Evolutionary conservation across 1,140 invertebrate genomes (phyloP).

Genomic region (Hylaeus anthracinus): DNA sequence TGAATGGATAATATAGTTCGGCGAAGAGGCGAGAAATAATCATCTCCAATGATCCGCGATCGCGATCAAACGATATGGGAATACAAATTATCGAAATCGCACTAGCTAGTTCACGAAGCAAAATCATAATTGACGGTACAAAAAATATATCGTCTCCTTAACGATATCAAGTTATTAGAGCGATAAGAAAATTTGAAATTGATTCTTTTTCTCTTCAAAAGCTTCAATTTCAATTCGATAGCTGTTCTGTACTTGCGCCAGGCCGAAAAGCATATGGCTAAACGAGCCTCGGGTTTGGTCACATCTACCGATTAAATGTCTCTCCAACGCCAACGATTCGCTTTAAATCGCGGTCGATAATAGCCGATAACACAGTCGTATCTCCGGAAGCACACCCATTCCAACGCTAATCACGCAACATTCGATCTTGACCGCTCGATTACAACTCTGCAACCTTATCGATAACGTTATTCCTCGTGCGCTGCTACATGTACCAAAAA

Average conservation of each 20-base stretch:
- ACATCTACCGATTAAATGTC: neutral
- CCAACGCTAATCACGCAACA: neutral
- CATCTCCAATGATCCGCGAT: neutral
- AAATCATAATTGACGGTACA: no score
- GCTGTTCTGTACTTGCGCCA: no score
- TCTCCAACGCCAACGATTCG: neutral
- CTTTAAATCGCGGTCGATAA: conserved; percentile 12
- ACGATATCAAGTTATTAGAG: no score
- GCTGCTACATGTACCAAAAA: neutral
- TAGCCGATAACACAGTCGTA: neutral
- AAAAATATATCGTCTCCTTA: no score
- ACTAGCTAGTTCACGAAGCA: no score
- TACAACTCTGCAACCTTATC: conserved; percentile 1
- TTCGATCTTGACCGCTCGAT: conserved; percentile 9
- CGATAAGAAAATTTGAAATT: no score
- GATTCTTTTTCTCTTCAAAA: no score
- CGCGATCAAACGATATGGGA: neutral
- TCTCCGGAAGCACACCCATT: neutral
- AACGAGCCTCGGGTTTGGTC: no score
- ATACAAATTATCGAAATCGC: neutral
- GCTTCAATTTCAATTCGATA: no score
- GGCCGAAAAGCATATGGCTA: no score
- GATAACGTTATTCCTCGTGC: conserved; percentile 1
- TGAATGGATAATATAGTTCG: neutral
- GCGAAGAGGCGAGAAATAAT: neutral